Conservation (phyloP, 2,888 invertebrate genomes). For the Barypeithes pellucidus region DNA sequence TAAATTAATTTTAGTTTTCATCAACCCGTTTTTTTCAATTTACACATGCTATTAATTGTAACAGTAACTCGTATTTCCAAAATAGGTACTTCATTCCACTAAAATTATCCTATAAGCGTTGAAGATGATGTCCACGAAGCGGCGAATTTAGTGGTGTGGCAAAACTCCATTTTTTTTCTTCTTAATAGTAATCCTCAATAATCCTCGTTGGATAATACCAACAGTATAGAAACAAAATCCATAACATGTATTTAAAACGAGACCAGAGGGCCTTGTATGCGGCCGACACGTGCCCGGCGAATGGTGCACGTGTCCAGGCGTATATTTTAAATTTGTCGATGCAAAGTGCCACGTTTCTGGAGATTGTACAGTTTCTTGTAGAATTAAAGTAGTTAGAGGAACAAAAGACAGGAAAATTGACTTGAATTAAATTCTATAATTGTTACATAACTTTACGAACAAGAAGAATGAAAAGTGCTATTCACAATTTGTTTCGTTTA, state of each 20-base stretch:
- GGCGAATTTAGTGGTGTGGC: too few relatives aligned
- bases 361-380: slow-evolving; percentile 14
- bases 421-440: neutral
- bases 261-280: slow-evolving; percentile 2
- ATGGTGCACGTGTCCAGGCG: slow-evolving; percentile 28
- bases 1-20: too few relatives aligned
- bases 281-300: slow-evolving; percentile 14
- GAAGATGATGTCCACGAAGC: too few relatives aligned
- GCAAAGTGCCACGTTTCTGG: slow-evolving; percentile 11
- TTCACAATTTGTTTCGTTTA: too few relatives aligned
- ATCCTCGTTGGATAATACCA: slow-evolving; percentile 10
- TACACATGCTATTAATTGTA: too few relatives aligned
- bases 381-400: neutral
- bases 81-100: too few relatives aligned
- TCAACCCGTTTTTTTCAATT: too few relatives aligned
- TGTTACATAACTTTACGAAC: too few relatives aligned
- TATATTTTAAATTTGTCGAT: slow-evolving; percentile 26
- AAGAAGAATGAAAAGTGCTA: too few relatives aligned
- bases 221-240: slow-evolving; percentile 1
- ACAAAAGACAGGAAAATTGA: slow-evolving; percentile 1
- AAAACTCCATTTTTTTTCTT: neutral
- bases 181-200: neutral
- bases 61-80: too few relatives aligned
- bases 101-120: too few relatives aligned
- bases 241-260: slow-evolving; percentile 11